Percentiles rank a stretch among this genome's conserved stretches.
Evolutionary conservation across 2,797 vertebrate species (phyloP).

Genomic region (Chaetophractus vellerosus): DNA sequence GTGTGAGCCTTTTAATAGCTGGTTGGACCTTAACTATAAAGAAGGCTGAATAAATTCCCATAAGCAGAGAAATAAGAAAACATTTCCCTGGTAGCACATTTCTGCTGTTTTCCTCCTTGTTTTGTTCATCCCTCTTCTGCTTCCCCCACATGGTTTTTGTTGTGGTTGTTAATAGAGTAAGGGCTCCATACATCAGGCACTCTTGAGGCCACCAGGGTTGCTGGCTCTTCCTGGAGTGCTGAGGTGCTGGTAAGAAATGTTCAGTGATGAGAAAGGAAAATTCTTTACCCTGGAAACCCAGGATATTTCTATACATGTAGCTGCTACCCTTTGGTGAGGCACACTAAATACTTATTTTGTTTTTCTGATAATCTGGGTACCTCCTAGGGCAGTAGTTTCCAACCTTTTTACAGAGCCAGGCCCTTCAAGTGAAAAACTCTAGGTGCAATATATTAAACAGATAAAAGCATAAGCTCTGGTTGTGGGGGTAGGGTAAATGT

Average conservation of each 20-base stretch:
- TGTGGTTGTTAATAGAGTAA: not conserved
- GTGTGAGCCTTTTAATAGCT: not conserved
- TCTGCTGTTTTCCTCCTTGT: not conserved
- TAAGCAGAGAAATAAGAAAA: not conserved
- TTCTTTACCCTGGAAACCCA: not conserved
- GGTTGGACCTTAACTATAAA: not conserved
- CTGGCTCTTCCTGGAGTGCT: not conserved
- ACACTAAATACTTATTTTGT: not conserved
- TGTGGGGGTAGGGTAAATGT: not conserved
- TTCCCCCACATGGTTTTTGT: not conserved
- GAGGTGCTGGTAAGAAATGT: not conserved
- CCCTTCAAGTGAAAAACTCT: not conserved
- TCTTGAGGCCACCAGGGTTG: not conserved
- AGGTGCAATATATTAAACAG: not conserved
- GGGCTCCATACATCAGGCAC: not conserved
- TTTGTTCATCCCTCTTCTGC: conserved; percentile 33
- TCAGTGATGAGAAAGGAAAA: conserved; percentile 3
- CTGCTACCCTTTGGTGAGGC: not conserved
- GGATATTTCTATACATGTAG: not conserved
- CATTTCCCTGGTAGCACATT: not conserved
- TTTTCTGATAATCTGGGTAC: not conserved
- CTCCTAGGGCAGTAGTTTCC: not conserved
- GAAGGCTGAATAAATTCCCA: not conserved
- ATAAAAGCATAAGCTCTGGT: not conserved
- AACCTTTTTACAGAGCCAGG: not conserved